Conservation (phyloP, 2,113 vertebrate genomes). For the Ptychochromis oligacanthus region DNA sequence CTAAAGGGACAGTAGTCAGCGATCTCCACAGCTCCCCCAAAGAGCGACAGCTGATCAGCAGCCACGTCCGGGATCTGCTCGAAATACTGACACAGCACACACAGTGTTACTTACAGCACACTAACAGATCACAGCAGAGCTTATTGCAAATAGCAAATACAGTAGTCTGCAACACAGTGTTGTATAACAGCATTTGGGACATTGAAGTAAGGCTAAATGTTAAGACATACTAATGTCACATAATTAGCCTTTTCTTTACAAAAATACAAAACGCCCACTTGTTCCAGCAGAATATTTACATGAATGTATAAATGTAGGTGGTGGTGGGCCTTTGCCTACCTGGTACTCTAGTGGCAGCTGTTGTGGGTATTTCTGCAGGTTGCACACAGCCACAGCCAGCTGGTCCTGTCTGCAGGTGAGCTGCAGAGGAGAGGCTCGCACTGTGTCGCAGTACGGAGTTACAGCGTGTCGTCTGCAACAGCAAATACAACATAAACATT, state of each 20-base stretch:
- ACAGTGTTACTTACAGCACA: neutral
- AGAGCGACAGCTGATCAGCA: conserved; percentile 83
- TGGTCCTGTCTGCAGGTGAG: conserved; percentile 97
- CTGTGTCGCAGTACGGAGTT: conserved; percentile 90
- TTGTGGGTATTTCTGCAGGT: conserved; percentile 90
- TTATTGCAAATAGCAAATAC: neutral
- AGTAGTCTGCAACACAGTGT: neutral
- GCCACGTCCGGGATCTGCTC: conserved; percentile 86
- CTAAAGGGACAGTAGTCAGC: conserved; percentile 97
- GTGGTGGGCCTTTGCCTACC: conserved; percentile 73
- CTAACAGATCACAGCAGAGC: neutral
- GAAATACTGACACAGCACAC: conserved; percentile 86
- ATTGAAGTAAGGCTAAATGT: neutral
- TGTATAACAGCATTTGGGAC: no score
- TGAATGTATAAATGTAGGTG: neutral
- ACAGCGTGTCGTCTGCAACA: conserved; percentile 80
- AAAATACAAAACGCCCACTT: neutral
- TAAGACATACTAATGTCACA: no score
- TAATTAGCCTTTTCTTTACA: neutral
- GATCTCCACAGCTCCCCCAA: conserved; percentile 97
- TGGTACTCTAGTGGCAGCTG: conserved; percentile 92
- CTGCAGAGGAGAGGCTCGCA: conserved; percentile 90
- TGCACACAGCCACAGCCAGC: conserved; percentile 96
- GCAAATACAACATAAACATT: conserved; percentile 11
- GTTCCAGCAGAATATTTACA: neutral